Evolutionary conservation across 2,113 vertebrate species (phyloP).

Genomic region (Notiomystis cincta): DNA sequence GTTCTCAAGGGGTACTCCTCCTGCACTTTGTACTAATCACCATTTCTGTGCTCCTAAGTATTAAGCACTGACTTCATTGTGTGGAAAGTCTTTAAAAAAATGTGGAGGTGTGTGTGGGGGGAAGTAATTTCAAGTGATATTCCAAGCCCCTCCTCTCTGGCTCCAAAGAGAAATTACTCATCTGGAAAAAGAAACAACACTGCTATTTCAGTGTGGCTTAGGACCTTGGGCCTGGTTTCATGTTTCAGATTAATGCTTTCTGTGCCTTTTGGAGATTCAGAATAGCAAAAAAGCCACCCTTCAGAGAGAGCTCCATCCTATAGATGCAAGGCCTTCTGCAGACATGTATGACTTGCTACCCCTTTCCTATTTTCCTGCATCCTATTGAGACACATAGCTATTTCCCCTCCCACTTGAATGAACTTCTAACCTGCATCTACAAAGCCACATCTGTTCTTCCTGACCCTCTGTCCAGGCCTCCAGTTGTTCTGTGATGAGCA

Average conservation of each 20-base stretch:
- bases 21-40: neutral
- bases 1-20: neutral
- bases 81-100: conserved; percentile 36
- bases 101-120: conserved; percentile 10
- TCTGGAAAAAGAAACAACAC: conserved; percentile 65
- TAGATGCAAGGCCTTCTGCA: neutral
- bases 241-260: conserved; percentile 52
- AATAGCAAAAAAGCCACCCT: conserved; percentile 24
- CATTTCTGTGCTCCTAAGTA: conserved; percentile 1
- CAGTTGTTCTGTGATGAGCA: conserved; percentile 48
- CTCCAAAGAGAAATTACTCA: conserved; percentile 63
- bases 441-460: conserved; percentile 56
- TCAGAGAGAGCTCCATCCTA: neutral
- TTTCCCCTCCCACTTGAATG: conserved; percentile 39
- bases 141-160: conserved; percentile 61
- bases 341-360: neutral
- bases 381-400: neutral
- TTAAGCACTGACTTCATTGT: conserved; percentile 53
- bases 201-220: conserved; percentile 66
- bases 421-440: conserved; percentile 67
- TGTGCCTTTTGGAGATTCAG: conserved; percentile 47
- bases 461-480: conserved; percentile 1
- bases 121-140: conserved; percentile 68
- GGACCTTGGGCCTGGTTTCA: conserved; percentile 52
- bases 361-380: neutral